phyloP scores from a whole-genome alignment of 2,797 vertebrate genomes.

The Leptodactylus fallax region DNA sequence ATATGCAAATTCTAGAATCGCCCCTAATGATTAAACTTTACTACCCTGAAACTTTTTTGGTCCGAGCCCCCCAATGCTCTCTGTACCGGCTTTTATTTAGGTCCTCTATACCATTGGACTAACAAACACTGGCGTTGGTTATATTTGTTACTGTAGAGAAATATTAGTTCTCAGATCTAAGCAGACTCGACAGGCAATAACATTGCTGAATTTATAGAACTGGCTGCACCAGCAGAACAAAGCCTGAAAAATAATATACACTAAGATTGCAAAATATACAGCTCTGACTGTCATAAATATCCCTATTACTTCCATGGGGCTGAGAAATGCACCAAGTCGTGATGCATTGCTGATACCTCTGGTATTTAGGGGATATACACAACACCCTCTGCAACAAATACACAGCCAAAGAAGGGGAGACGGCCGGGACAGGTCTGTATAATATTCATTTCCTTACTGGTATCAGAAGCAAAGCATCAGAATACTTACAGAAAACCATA shows the following conservation, averaged over 20 bases:
- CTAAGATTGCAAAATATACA: slow-evolving; percentile 63
- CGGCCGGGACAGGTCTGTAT: slow-evolving; percentile 12
- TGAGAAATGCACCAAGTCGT: slow-evolving; percentile 51
- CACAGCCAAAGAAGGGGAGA: slow-evolving; percentile 18
- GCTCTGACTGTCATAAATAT: slow-evolving; percentile 61
- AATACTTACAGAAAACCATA: slow-evolving; percentile 6
- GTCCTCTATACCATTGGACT: slow-evolving; percentile 18
- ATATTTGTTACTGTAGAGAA: slow-evolving; percentile 59
- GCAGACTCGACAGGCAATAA: slow-evolving; percentile 64
- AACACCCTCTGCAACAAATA: slow-evolving; percentile 48
- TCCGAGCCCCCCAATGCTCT: background rate
- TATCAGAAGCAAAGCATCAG: background rate
- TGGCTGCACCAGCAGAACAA: slow-evolving; percentile 60
- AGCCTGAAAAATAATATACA: slow-evolving; percentile 54
- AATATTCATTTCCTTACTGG: slow-evolving; percentile 29
- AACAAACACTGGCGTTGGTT: slow-evolving; percentile 54
- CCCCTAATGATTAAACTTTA: background rate
- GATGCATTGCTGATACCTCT: slow-evolving; percentile 55
- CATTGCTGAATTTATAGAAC: slow-evolving; percentile 63
- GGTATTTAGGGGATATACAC: slow-evolving; percentile 51
- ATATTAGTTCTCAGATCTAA: slow-evolving; percentile 62
- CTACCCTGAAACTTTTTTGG: background rate
- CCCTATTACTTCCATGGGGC: slow-evolving; percentile 57
- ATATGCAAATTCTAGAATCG: background rate
- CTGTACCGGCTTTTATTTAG: slow-evolving; percentile 3